Conservation (phyloP, 2,888 invertebrate genomes). For the Desoria tigrina region DNA sequence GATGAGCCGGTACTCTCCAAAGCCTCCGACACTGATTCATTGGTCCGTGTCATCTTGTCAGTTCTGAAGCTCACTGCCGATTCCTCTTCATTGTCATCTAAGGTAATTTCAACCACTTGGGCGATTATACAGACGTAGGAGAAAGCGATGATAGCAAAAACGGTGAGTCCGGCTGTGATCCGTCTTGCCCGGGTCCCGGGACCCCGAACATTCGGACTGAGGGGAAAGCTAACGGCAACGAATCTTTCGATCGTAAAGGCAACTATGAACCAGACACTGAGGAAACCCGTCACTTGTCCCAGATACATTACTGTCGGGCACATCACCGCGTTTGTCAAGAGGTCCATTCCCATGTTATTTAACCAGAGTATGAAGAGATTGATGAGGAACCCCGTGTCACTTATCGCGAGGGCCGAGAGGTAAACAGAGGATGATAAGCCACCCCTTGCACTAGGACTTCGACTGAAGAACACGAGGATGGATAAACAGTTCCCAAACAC, state of each 20-base stretch:
- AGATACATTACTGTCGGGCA: slow-evolving; percentile 74
- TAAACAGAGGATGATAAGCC: slow-evolving; percentile 76
- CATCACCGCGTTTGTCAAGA: slow-evolving; percentile 57
- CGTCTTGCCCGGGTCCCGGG: slow-evolving; percentile 70
- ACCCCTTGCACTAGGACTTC: slow-evolving; percentile 65
- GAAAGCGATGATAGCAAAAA: slow-evolving; percentile 47
- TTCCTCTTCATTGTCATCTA: background rate
- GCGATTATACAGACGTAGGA: slow-evolving; percentile 47
- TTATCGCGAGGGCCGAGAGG: slow-evolving; percentile 72
- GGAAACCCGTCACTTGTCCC: slow-evolving; percentile 71
- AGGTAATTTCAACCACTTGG: background rate
- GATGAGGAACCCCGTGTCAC: slow-evolving; percentile 73
- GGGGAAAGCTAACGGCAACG: slow-evolving; percentile 73
- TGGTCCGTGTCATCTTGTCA: background rate
- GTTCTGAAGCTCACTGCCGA: background rate
- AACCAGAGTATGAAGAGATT: slow-evolving; percentile 71
- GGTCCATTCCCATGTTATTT: slow-evolving; percentile 50
- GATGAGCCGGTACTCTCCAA: background rate
- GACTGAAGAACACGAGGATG: slow-evolving; percentile 68
- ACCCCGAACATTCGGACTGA: slow-evolving; percentile 69
- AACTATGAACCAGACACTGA: slow-evolving; percentile 77
- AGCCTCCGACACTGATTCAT: slow-evolving; percentile 10
- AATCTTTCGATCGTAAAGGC: slow-evolving; percentile 82
- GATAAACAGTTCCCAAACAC: slow-evolving; percentile 73
- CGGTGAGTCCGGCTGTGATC: slow-evolving; percentile 62